Evolutionary conservation across 2,113 vertebrate genomes (phyloP).

Genomic region (Mesocricetus auratus): DNA sequence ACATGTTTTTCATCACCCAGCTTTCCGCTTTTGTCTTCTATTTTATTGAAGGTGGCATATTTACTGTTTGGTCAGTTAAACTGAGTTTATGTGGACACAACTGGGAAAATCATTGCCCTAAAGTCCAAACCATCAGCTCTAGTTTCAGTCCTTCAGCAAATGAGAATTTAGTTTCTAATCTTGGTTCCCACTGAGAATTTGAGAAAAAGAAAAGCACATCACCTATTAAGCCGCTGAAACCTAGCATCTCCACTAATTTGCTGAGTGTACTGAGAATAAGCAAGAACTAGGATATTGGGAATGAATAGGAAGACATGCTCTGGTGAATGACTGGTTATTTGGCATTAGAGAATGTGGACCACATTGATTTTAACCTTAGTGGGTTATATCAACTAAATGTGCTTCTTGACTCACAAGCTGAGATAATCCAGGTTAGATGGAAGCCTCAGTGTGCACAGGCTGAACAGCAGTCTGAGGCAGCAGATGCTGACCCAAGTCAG

Average conservation of each 20-base stretch:
- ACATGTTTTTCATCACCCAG: background rate
- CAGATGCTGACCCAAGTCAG: constrained; percentile 59
- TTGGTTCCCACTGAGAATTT: background rate
- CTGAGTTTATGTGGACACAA: background rate
- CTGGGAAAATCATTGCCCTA: background rate
- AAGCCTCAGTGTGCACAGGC: background rate
- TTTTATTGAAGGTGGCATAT: background rate
- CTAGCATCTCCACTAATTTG: background rate
- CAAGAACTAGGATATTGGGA: background rate
- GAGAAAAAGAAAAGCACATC: background rate
- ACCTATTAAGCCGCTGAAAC: background rate
- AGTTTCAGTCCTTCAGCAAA: background rate
- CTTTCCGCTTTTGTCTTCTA: background rate
- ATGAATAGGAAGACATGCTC: background rate
- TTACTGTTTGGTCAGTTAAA: background rate
- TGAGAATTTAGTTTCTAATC: constrained; percentile 50
- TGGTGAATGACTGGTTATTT: constrained; percentile 40
- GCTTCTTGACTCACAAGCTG: constrained; percentile 24
- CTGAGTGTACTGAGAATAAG: background rate
- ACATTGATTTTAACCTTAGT: constrained; percentile 50
- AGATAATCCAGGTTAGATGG: constrained; percentile 28
- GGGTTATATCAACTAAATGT: constrained; percentile 16
- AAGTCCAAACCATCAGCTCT: background rate
- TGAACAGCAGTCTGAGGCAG: background rate
- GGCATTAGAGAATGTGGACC: background rate